Conservation (phyloP, 1,140 invertebrate genomes). For the Brachionus paranguensis region DNA sequence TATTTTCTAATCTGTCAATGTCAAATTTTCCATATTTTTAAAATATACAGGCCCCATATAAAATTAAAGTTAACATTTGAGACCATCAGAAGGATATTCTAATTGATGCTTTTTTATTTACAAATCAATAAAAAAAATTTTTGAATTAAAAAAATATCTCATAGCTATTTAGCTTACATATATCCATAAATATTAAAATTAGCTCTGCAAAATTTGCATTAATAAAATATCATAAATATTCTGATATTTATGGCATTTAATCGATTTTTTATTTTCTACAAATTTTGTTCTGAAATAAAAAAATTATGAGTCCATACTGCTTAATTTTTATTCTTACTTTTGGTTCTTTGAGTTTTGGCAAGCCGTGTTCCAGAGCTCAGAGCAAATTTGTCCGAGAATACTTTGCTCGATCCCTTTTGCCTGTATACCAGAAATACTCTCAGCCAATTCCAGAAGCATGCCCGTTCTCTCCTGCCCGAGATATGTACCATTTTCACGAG, state of each 20-base stretch:
- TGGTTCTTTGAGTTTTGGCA: not conserved
- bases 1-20: no score
- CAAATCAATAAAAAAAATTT: no score
- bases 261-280: not conserved
- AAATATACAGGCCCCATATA: no score
- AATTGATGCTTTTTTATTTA: no score
- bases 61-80: no score
- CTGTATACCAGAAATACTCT: conserved; percentile 6
- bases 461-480: not conserved
- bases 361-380: conserved; percentile 5
- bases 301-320: not conserved
- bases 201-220: not conserved
- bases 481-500: conserved; percentile 30
- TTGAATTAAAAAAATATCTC: no score
- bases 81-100: no score
- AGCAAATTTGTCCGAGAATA: conserved; percentile 38
- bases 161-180: no score
- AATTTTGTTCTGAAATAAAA: not conserved
- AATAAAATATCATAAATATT: not conserved
- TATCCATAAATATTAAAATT: not conserved
- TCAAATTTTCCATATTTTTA: no score
- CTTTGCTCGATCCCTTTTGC: not conserved
- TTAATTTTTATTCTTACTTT: not conserved
- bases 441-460: not conserved
- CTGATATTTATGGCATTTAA: not conserved